These are phyloP conservation scores for Leucophora obtusa DNA, from an alignment of 2,888 invertebrate genomes.

Conservation along the genomic window DNA sequence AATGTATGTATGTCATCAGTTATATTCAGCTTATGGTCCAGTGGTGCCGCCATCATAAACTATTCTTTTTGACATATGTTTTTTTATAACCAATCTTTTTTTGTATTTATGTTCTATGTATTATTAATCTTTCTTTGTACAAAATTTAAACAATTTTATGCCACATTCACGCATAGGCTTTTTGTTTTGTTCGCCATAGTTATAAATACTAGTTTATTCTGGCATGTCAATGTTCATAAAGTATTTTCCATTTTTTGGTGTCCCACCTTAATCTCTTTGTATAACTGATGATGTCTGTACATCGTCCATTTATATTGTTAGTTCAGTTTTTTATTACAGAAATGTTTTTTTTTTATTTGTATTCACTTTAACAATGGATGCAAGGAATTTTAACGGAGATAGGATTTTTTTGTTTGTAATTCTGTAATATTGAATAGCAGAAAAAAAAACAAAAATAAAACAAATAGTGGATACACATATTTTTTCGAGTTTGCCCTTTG, in stretches of 20 bases:
- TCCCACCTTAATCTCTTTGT: conserved; percentile 43
- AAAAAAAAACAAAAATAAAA: too few relatives aligned
- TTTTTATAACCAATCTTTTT: neutral
- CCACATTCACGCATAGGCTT: conserved; percentile 22
- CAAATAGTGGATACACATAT: too few relatives aligned
- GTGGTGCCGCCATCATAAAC: neutral
- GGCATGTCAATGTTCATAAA: conserved; percentile 35
- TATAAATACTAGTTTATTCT: conserved; percentile 5
- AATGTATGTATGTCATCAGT: conserved; percentile 38
- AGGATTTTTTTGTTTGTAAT: too few relatives aligned
- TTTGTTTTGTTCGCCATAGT: neutral
- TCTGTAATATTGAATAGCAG: too few relatives aligned
- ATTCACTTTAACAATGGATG: too few relatives aligned
- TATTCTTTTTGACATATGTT: neutral
- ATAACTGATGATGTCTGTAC: neutral
- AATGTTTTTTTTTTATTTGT: too few relatives aligned
- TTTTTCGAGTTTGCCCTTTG: too few relatives aligned
- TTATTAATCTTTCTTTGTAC: conserved; percentile 43
- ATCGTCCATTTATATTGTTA: neutral
- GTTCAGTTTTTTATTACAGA: too few relatives aligned
- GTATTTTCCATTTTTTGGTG: conserved; percentile 7
- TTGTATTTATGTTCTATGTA: conserved; percentile 19
- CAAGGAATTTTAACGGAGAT: too few relatives aligned
- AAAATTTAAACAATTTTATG: conserved; percentile 33
- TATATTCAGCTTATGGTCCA: conserved; percentile 5